A percentile compares a stretch with the other conserved stretches of the same genome.
These are phyloP conservation scores for Tinea pellionella DNA, from an alignment of 2,888 invertebrate species.

Conservation along the genomic window DNA sequence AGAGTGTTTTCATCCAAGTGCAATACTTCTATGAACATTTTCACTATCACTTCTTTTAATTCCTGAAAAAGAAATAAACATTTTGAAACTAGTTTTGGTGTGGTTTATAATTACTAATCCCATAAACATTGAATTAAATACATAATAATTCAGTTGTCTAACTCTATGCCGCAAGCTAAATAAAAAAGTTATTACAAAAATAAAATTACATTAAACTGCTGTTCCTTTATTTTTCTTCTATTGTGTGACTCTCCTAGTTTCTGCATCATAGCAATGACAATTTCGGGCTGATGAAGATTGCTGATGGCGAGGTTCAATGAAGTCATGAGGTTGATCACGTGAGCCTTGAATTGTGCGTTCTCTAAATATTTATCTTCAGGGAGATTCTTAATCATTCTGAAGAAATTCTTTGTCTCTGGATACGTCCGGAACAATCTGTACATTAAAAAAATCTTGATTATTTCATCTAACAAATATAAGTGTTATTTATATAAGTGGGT, in stretches of 20 bases:
- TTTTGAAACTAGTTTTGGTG: no score
- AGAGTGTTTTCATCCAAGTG: constrained; percentile 44
- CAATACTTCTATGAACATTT: constrained; percentile 55
- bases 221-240: constrained; percentile 39
- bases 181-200: no score
- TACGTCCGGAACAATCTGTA: constrained; percentile 45
- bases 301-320: constrained; percentile 45
- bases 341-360: constrained; percentile 59
- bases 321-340: constrained; percentile 58
- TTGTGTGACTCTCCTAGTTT: constrained; percentile 54
- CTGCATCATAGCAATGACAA: constrained; percentile 54
- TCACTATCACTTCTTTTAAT: constrained; percentile 52
- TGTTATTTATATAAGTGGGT: no score
- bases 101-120: background rate
- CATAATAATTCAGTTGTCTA: background rate
- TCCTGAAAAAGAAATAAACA: constrained; percentile 31
- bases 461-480: no score
- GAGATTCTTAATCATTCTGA: constrained; percentile 44
- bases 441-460: background rate
- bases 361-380: constrained; percentile 41
- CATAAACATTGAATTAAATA: background rate
- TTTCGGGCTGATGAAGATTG: constrained; percentile 51
- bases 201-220: constrained; percentile 42
- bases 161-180: background rate
- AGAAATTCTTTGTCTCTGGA: constrained; percentile 52